Evolutionary conservation across 2,113 vertebrate species (phyloP).

Genomic region (Acrocephalus kingi): DNA sequence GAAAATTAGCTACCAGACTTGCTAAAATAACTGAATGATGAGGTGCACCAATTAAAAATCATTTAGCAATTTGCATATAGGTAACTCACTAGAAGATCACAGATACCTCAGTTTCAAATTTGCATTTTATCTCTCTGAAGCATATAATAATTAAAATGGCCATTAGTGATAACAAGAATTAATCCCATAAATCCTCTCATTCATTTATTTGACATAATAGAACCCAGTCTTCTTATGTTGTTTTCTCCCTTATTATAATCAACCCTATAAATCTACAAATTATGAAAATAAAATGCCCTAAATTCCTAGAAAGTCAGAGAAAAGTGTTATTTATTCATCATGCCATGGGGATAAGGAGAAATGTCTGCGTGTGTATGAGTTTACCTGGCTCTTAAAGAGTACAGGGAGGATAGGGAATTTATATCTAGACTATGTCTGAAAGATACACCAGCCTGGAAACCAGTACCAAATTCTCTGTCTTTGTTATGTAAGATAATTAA

Average conservation of each 20-base stretch:
- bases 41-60: constrained; percentile 11
- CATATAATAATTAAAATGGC: neutral
- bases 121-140: neutral
- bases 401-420: neutral
- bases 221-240: neutral
- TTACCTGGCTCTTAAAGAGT: neutral
- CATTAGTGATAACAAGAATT: neutral
- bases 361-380: neutral
- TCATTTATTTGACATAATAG: neutral
- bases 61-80: neutral
- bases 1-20: constrained; percentile 9
- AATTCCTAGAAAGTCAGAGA: neutral
- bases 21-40: constrained; percentile 9
- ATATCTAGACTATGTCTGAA: neutral
- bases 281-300: neutral
- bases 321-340: neutral
- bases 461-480: neutral
- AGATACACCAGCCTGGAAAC: neutral
- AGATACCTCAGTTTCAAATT: neutral
- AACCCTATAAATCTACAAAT: neutral
- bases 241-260: neutral
- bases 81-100: neutral
- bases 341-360: neutral
- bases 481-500: neutral
- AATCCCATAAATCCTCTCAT: neutral